Evolutionary conservation across 1,140 invertebrate genomes (phyloP).

Genomic region (Orchestia grillus): DNA sequence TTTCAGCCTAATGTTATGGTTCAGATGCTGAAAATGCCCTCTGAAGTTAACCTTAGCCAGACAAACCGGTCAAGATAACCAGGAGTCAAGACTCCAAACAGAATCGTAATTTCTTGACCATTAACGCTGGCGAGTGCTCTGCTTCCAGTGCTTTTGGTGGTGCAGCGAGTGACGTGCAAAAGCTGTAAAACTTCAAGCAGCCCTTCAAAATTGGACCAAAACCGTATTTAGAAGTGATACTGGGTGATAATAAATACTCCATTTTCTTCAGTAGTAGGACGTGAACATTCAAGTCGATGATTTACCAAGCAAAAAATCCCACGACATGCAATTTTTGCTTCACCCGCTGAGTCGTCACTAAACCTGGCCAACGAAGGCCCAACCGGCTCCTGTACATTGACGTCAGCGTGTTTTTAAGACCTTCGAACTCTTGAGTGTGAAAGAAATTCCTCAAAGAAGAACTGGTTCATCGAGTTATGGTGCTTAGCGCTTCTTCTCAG

Average conservation of each 20-base stretch:
- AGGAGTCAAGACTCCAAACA: background rate
- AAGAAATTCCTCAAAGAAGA: background rate
- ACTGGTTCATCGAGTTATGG: background rate
- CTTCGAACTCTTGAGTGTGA: background rate
- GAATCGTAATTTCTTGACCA: background rate
- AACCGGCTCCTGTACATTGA: background rate
- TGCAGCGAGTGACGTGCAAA: background rate
- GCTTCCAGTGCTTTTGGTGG: background rate
- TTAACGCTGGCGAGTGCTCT: background rate
- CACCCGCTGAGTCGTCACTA: background rate
- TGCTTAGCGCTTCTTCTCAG: background rate
- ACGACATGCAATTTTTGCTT: background rate
- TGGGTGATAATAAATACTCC: background rate
- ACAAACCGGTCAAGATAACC: background rate
- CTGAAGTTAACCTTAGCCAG: background rate
- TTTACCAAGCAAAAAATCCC: background rate
- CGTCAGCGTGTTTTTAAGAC: background rate
- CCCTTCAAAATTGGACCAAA: background rate
- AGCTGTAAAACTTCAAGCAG: background rate
- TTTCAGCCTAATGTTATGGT: background rate
- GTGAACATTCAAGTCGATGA: background rate
- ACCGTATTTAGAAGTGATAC: background rate
- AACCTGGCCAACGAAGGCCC: background rate
- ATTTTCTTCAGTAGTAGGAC: background rate
- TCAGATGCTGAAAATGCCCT: background rate